These are phyloP conservation scores for Neopelma chrysocephalum DNA, from an alignment of 2,797 vertebrate genomes.

Conservation along the genomic window DNA sequence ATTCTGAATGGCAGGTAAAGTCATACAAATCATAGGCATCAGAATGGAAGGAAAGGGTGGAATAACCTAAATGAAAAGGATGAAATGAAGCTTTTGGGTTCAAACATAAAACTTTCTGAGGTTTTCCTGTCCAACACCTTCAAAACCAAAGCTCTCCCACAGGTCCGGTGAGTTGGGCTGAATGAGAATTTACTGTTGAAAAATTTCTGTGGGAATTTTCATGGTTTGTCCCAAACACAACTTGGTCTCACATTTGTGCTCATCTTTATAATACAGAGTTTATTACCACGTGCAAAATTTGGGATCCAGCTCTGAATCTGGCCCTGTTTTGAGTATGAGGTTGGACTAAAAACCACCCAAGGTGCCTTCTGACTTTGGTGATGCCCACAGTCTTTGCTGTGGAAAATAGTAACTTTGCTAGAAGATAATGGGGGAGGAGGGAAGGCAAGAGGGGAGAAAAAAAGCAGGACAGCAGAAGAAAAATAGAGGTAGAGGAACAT, in stretches of 20 bases:
- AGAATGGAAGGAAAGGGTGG: neutral
- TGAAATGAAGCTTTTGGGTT: neutral
- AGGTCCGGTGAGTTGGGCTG: neutral
- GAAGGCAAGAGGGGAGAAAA: neutral
- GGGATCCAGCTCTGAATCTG: neutral
- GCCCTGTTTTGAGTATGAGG: neutral
- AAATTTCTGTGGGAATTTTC: neutral
- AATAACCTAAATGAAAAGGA: neutral
- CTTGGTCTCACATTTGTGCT: neutral
- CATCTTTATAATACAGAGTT: fast-evolving
- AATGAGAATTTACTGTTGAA: neutral
- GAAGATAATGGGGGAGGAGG: neutral
- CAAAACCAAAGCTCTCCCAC: neutral
- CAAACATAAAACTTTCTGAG: neutral
- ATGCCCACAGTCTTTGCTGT: neutral
- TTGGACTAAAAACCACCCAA: neutral
- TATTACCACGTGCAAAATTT: neutral
- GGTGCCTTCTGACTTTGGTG: neutral
- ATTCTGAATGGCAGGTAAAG: neutral
- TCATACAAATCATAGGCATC: fast-evolving
- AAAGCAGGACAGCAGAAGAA: neutral
- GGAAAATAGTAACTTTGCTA: neutral
- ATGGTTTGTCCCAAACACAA: neutral
- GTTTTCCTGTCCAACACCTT: neutral
- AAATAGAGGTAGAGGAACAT: neutral